Percentiles rank a stretch among this genome's conserved stretches.
phyloP scores from a whole-genome alignment of 2,888 invertebrate genomes.

The Xestobium rufovillosum region DNA sequence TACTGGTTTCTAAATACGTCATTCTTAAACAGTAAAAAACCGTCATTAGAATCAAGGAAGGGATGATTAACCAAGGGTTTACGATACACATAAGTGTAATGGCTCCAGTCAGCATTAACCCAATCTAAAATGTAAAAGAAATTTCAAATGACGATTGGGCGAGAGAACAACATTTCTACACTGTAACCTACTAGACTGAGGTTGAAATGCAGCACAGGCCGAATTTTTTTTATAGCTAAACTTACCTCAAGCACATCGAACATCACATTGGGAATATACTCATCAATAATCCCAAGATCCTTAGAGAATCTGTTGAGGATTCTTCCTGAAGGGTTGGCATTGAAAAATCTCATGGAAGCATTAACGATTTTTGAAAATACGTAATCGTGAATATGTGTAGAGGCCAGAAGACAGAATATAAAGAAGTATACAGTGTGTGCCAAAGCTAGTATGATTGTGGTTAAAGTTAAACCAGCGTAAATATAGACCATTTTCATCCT shows the following conservation, averaged over 20 bases:
- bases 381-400: slow-evolving; percentile 35
- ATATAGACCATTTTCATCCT: slow-evolving; percentile 40
- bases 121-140: slow-evolving; percentile 27
- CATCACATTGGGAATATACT: slow-evolving; percentile 48
- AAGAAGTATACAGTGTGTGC: slow-evolving; percentile 36
- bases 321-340: slow-evolving; percentile 39
- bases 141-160: too few relatives aligned
- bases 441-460: slow-evolving; percentile 40
- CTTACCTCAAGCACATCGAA: slow-evolving; percentile 37
- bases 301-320: slow-evolving; percentile 43
- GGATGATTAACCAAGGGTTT: slow-evolving; percentile 62
- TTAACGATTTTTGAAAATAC: slow-evolving; percentile 34
- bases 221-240: slow-evolving; percentile 3
- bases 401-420: slow-evolving; percentile 36
- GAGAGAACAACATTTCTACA: too few relatives aligned
- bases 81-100: slow-evolving; percentile 63
- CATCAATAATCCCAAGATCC: slow-evolving; percentile 52
- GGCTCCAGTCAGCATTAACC: slow-evolving; percentile 58
- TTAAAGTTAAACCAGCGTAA: slow-evolving; percentile 43
- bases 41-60: slow-evolving; percentile 55
- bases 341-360: slow-evolving; percentile 40
- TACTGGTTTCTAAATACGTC: slow-evolving; percentile 65
- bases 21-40: slow-evolving; percentile 59
- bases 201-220: not conserved
- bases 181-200: too few relatives aligned